Base-by-base conservation (phyloP, 2,113 vertebrate genomes). In the Herpetotheres cachinnans region DNA sequence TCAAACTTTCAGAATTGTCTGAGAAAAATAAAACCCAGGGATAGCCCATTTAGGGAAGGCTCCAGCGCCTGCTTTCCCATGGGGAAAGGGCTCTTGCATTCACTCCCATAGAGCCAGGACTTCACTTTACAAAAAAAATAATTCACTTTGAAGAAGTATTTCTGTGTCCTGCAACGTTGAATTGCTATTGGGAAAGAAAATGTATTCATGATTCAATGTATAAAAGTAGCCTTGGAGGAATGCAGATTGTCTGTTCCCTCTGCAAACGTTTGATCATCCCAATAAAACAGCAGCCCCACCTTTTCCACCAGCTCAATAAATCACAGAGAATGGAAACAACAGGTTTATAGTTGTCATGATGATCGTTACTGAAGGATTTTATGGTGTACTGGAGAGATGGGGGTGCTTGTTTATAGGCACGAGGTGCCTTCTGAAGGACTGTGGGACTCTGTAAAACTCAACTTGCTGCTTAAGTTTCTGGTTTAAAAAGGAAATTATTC, bases 181-280 rank as follows among this genome's bases (percentile, higher is more conserved):
- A 95, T 76, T 92, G 83, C 77, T 92, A 95, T 94, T 85, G 73
- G 92, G 73, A 91, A 95, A 79, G 83, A 84, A 85, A 97, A 86
- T 30, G n/a, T 81, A 86, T 93, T 96, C 81, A 46, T 72, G 69
- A 81, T 78, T 85, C 84, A 67, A 29, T 18, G 49, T 50, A 49
- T 52, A n/a, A 90, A 62, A 91, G 93, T 36, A 79, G 74, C 89
- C 91, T 92, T 84, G 85, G 74, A 93, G 69, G 71, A 90, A 95
- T 63, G 84, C 90, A 92, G 95, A 90, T 82, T 90, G 78, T 38
- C 58, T 97, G 91, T 90, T 97, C 88, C 90, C 86, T 91, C 94
- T 74, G 93, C 89, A 96, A 95, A 93, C 89, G 83, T 96, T 86
- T 89, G 82, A 95, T 89, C 89, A 91, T 93, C 84, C 74, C 95